Conservation (phyloP, 1,140 invertebrate species). For the Lordiphosa clarofinis region DNA sequence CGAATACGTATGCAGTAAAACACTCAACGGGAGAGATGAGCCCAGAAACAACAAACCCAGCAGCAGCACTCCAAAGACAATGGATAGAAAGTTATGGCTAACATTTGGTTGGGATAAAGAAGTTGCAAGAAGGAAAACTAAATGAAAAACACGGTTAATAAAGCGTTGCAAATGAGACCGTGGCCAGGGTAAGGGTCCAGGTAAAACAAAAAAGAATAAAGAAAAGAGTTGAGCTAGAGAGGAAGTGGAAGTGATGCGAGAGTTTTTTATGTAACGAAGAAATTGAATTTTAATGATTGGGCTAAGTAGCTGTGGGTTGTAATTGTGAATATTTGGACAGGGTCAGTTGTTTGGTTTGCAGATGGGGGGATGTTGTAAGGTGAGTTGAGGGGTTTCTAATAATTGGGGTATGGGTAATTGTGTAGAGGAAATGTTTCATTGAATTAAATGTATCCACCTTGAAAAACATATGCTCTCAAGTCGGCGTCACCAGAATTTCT, state of each 20-base stretch:
- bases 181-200: slow-evolving; percentile 17
- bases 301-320: slow-evolving; percentile 8
- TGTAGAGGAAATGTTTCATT: too few relatives aligned
- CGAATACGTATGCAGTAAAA: slow-evolving; percentile 29
- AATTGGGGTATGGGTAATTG: too few relatives aligned
- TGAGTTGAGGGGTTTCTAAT: too few relatives aligned
- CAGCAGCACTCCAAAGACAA: slow-evolving; percentile 35
- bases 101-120: slow-evolving; percentile 22
- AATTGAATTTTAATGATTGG: slow-evolving; percentile 67
- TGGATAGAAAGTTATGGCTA: slow-evolving; percentile 66
- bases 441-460: too few relatives aligned
- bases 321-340: slow-evolving; percentile 1
- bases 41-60: slow-evolving; percentile 17
- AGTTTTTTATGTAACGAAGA: slow-evolving; percentile 28
- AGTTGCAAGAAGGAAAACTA: slow-evolving; percentile 39
- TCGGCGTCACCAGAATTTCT: too few relatives aligned
- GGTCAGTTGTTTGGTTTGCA: slow-evolving; percentile 27
- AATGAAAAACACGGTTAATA: slow-evolving; percentile 52
- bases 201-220: slow-evolving; percentile 26
- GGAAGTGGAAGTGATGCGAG: slow-evolving; percentile 45
- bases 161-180: slow-evolving; percentile 44
- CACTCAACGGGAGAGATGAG: slow-evolving; percentile 16
- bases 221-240: slow-evolving; percentile 11
- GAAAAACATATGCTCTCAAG: too few relatives aligned
- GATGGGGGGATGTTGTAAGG: neutral